Conservation (phyloP, 2,113 vertebrate genomes). For the Noctilio leporinus region DNA sequence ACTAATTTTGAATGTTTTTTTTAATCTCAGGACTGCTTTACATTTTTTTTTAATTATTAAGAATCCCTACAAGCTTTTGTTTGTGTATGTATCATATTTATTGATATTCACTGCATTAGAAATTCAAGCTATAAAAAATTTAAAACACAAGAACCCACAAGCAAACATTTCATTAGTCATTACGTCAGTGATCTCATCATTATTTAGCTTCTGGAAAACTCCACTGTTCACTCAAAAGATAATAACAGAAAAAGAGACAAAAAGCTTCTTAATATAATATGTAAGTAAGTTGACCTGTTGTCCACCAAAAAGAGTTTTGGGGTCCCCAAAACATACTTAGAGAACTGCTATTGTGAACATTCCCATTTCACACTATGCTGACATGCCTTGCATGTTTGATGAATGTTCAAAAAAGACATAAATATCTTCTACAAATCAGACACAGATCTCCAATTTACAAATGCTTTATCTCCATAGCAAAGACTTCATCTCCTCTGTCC, state of each 20-base stretch:
- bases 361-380: neutral
- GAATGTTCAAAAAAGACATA: neutral
- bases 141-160: neutral
- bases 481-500: neutral
- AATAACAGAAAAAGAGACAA: neutral
- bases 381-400: neutral
- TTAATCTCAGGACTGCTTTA: neutral
- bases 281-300: neutral
- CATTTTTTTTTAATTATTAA: neutral
- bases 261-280: neutral
- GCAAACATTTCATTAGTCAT: neutral
- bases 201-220: neutral
- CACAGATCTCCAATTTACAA: neutral
- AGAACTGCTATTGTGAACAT: neutral
- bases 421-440: neutral
- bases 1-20: neutral
- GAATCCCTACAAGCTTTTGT: neutral
- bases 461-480: neutral
- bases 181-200: neutral
- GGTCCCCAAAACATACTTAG: neutral
- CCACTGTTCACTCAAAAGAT: neutral
- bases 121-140: neutral
- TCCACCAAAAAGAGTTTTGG: neutral
- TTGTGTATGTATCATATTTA: neutral
- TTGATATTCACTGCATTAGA: neutral